Evolutionary conservation across 2,888 invertebrate species (phyloP), one percentile per base, ranked within the genome.

Genomic region (Hypselothyrea guttata): DNA sequence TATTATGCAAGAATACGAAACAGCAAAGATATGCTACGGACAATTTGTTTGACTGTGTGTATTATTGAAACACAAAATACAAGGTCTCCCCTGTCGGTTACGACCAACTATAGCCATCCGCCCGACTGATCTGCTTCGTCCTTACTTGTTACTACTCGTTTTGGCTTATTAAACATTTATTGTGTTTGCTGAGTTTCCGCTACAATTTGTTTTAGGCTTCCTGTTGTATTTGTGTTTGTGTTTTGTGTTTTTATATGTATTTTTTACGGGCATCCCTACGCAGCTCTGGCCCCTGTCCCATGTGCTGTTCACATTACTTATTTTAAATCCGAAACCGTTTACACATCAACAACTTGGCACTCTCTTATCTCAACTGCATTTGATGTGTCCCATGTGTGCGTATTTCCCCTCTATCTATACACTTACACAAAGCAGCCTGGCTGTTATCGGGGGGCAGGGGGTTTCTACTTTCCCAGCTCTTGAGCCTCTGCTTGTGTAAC

Each of bases 141-240:
- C n/a, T n/a, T n/a, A n/a, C n/a, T n/a, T n/a, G n/a, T n/a, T n/a
- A n/a, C 57, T 33, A 53, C 66, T 67, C 79, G 66, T 76, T 76
- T 76, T 68, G 73, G 84, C 78, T 83, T 81, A 81, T 81, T 81
- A 81, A 81, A 81, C 77, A 81, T 81, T 81, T 81, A 81, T 81
- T 84, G 84, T 84, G 77, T 81, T 81, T 84, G 71, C 64, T 63
- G 65, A 70, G 75, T 66, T 84, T 81, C 82, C 79, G 79, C 77
- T 77, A 81, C 70, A 84, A 81, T 81, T 84, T 79, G 77, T 73
- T 81, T 76, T 66, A 69, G 81, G 42, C 67, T 71, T 81, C 74
- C 71, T 59, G 57, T 52, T 44, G 57, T 68, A 49, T 68, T 62
- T 61, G 22, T 22, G 2, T 2, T 5, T 22, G 3, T 22, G 3